Percentiles rank a stretch among this genome's conserved stretches.
Evolutionary conservation across 2,888 invertebrate species (phyloP).

Genomic region (Ectemnius continuus): DNA sequence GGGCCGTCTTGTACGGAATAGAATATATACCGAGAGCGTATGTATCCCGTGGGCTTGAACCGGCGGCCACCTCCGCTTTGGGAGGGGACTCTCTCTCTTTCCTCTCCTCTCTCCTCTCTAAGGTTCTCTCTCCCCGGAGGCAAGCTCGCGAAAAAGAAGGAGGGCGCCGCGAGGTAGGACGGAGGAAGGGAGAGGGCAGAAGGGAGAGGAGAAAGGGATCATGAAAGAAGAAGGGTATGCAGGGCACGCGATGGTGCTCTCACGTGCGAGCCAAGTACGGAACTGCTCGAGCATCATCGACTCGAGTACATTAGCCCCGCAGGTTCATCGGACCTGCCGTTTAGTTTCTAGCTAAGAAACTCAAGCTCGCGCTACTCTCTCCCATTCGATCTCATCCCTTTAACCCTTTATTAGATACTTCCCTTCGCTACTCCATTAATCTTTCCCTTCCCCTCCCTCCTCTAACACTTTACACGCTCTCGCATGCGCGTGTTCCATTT

Average conservation of each 20-base stretch:
- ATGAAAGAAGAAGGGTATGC: conserved; percentile 65
- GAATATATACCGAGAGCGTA: no score
- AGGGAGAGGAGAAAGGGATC: conserved; percentile 42
- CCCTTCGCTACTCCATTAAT: background rate
- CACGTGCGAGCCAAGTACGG: conserved; percentile 71
- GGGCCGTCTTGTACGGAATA: no score
- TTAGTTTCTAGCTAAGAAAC: conserved; percentile 34
- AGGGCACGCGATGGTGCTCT: conserved; percentile 74
- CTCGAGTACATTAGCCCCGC: conserved; percentile 72
- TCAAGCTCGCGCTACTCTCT: background rate
- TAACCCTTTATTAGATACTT: conserved; percentile 24
- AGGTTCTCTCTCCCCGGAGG: no score
- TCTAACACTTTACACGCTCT: no score
- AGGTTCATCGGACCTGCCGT: conserved; percentile 73
- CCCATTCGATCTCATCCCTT: conserved; percentile 29
- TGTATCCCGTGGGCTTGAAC: no score
- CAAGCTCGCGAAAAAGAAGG: conserved; percentile 15
- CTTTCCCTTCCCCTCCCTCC: no score
- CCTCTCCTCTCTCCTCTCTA: no score
- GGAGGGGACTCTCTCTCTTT: no score
- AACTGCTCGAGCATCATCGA: conserved; percentile 58
- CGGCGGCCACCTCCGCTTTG: no score
- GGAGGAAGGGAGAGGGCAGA: conserved; percentile 38
- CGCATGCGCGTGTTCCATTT: no score
- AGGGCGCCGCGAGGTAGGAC: conserved; percentile 10